A percentile compares a stretch with the other conserved stretches of the same genome.
phyloP scores from a whole-genome alignment of 2,888 invertebrate species.

The Orchesellides sinensis region DNA sequence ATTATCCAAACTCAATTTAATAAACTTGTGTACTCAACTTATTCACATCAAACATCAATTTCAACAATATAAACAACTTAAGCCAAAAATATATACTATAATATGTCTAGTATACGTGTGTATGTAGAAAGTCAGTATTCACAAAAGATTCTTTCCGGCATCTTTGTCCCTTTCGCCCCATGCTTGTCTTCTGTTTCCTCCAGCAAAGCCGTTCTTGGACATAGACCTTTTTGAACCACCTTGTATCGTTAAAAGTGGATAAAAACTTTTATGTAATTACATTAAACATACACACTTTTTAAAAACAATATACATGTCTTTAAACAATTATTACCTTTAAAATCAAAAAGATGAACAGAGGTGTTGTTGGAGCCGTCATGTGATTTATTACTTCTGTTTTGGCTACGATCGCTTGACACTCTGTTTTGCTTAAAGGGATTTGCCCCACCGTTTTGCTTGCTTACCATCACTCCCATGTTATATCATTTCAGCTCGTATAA shows the following conservation, averaged over 20 bases:
- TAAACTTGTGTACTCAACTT: too few species aligned
- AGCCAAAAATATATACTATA: too few species aligned
- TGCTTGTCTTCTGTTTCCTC: slow-evolving; percentile 45
- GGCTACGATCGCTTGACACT: not conserved
- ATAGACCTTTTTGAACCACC: slow-evolving; percentile 31
- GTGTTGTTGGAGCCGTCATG: slow-evolving; percentile 15
- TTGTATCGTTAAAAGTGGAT: not conserved
- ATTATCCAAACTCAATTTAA: too few species aligned
- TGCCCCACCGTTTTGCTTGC: slow-evolving; percentile 29
- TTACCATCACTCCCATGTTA: slow-evolving; percentile 46
- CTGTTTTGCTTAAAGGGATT: slow-evolving; percentile 26
- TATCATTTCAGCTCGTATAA: too few species aligned
- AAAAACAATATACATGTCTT: not conserved
- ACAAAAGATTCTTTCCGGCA: slow-evolving; percentile 51
- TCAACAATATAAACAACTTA: too few species aligned
- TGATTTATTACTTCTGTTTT: not conserved
- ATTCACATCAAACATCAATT: too few species aligned
- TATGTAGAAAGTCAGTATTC: not conserved
- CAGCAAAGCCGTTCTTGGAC: slow-evolving; percentile 7
- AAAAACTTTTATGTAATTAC: not conserved
- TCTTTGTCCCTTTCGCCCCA: slow-evolving; percentile 57
- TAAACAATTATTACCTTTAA: slow-evolving; percentile 30
- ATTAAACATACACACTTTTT: too few species aligned
- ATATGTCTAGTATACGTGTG: too few species aligned
- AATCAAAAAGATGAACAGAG: slow-evolving; percentile 52